These are phyloP conservation scores for Athetis lepigone DNA, from an alignment of 2,888 invertebrate species.

Conservation along the genomic window DNA sequence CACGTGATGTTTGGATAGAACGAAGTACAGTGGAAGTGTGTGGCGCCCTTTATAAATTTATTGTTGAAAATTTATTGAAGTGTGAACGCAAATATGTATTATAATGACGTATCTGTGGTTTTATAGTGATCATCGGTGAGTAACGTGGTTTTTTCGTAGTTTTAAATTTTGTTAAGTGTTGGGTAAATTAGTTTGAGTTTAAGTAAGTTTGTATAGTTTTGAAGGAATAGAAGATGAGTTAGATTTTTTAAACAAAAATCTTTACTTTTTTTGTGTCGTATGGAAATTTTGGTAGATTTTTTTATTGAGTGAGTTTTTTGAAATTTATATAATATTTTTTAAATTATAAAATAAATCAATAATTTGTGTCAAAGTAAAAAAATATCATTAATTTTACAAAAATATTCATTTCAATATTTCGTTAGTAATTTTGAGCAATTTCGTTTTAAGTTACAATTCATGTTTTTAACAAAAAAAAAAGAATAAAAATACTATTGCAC, in stretches of 20 bases:
- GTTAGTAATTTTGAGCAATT: not conserved
- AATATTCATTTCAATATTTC: not conserved
- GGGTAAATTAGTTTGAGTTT: not conserved
- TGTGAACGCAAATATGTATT: slow-evolving; percentile 72
- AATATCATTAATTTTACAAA: not conserved
- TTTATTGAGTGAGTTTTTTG: not conserved
- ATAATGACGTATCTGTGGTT: slow-evolving; percentile 83
- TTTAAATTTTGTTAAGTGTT: not conserved
- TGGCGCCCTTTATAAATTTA: slow-evolving; percentile 58
- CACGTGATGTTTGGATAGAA: slow-evolving; percentile 73
- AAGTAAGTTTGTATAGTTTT: not conserved
- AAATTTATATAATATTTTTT: too few species aligned
- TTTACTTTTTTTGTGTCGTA: not conserved
- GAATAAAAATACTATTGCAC: not conserved
- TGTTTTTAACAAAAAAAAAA: not conserved
- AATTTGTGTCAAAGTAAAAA: too few species aligned
- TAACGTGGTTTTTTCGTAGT: slow-evolving; percentile 48
- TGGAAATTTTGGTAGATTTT: not conserved
- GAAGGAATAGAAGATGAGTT: too few species aligned
- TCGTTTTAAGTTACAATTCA: not conserved
- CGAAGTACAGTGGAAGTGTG: slow-evolving; percentile 79
- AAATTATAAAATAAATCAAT: too few species aligned
- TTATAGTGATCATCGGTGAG: slow-evolving; percentile 90
- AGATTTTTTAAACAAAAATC: not conserved
- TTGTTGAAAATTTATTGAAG: slow-evolving; percentile 50